Conservation (phyloP, 2,797 vertebrate genomes). For the Xyrichtys novacula region DNA sequence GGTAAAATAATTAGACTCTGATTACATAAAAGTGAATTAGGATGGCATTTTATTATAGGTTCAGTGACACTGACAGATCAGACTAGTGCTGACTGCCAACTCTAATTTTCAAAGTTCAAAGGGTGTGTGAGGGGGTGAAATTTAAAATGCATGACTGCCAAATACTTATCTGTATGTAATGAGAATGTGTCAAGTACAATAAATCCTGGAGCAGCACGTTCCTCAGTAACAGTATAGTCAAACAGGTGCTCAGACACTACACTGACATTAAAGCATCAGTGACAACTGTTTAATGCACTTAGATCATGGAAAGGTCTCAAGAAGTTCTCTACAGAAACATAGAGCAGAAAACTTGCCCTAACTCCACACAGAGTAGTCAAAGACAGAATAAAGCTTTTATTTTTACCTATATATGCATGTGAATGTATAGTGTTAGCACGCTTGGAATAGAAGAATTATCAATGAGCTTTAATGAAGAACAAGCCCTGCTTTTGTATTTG, state of each 20-base stretch:
- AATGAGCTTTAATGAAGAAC: not conserved
- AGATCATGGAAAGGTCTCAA: constrained; percentile 12
- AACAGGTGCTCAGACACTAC: constrained; percentile 45
- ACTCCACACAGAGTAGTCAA: not conserved
- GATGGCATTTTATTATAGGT: not conserved
- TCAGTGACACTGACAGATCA: not conserved
- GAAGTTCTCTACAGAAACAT: not conserved
- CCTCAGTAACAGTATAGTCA: constrained; percentile 34
- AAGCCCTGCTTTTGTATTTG: not conserved
- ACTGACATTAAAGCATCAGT: constrained; percentile 21
- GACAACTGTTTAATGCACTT: constrained; percentile 34
- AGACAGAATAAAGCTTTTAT: not conserved
- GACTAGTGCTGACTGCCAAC: not conserved
- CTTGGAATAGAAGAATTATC: not conserved
- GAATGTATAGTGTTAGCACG: no score
- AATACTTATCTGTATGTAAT: constrained; percentile 3
- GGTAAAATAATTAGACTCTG: no score
- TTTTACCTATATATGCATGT: not conserved
- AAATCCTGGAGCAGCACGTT: constrained; percentile 19
- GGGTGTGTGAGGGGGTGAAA: constrained; percentile 7
- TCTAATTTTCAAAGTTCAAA: constrained; percentile 16
- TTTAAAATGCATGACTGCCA: constrained; percentile 7
- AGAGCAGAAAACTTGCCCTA: not conserved
- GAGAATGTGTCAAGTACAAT: not conserved
- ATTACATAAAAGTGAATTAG: not conserved